Evolutionary conservation across 1,140 invertebrate genomes (phyloP).

Genomic region (Drosophila athabasca): DNA sequence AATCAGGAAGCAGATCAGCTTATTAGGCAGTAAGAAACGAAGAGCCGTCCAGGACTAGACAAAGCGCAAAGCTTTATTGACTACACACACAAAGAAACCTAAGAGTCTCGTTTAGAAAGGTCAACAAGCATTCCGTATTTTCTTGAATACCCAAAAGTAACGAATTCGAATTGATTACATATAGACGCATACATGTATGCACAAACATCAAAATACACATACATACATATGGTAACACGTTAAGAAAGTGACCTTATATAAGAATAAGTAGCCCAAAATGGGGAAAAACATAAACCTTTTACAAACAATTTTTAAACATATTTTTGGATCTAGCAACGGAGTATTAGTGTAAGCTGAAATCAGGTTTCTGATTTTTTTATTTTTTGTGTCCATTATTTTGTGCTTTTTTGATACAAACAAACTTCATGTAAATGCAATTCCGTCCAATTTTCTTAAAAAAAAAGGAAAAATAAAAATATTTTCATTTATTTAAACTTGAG

Average conservation of each 20-base stretch:
- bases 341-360: slow-evolving; percentile 42
- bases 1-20: slow-evolving; percentile 15
- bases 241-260: slow-evolving; percentile 78
- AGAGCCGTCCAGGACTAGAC: slow-evolving; percentile 43
- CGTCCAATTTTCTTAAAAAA: slow-evolving; percentile 45
- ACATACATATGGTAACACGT: slow-evolving; percentile 18
- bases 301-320: slow-evolving; percentile 47
- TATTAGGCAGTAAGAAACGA: slow-evolving; percentile 34
- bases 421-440: slow-evolving; percentile 48
- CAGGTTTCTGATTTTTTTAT: slow-evolving; percentile 33
- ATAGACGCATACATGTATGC: slow-evolving; percentile 16
- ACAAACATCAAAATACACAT: slow-evolving; percentile 23
- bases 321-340: slow-evolving; percentile 46
- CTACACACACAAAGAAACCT: slow-evolving; percentile 18
- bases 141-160: slow-evolving; percentile 35
- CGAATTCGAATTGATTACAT: slow-evolving; percentile 50
- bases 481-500: background rate
- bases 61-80: slow-evolving; percentile 61
- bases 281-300: slow-evolving; percentile 39
- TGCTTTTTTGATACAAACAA: slow-evolving; percentile 20
- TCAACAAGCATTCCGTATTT: slow-evolving; percentile 60
- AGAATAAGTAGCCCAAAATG: slow-evolving; percentile 63
- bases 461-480: slow-evolving; percentile 42
- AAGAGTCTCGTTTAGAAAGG: slow-evolving; percentile 61
- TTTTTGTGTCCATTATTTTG: slow-evolving; percentile 27